Evolutionary conservation across 2,113 vertebrate genomes (phyloP), one percentile per base, ranked within the genome.

Genomic region (Probosciger aterrimus): DNA sequence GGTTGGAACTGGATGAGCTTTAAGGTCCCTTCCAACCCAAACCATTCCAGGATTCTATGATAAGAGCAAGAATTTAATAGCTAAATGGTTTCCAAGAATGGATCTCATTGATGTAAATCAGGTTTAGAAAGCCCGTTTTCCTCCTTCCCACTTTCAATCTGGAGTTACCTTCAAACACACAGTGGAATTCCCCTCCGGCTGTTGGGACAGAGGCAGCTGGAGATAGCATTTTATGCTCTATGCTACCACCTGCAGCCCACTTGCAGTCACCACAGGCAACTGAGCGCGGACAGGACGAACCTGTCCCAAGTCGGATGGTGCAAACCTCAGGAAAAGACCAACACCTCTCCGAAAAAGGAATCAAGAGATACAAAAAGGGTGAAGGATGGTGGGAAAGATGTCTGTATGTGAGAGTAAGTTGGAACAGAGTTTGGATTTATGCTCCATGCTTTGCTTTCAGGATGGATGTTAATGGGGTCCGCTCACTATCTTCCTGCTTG

Each of bases 291-390:
- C 37, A 41, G 41, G 41, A 82, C 33, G 18, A 82, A 70, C 50
- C 46, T 12, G 13, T 7, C 6, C 18, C 25, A 25, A 27, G 8
- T 0, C 17, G 14, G 7, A 43, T 1, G 0, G 0, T 8, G 35
- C 18, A 81, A n/a, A 50, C 24, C 35, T 50, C 22, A 5, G 33
- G 13, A 55, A 86, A 78, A 50, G 50, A 59, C 19, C 16, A 87
- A 47, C 49, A 59, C 14, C n/a, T 41, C 44, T 20, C 53, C 1
- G 0, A 52, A 30, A 65, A 55, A 69, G 46, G 8, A 63, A 74
- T 63, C 37, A 6, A 46, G 52, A 93, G 57, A 46, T n/a, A 75
- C 13, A 62, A 52, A 52, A 39, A 81, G 18, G 24, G 25, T 22
- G 33, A 81, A 71, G 19, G 17, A 15, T 17, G 22, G 24, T 53